Conservation (phyloP, 2,113 vertebrate genomes). For the Elaphurus davidianus region DNA sequence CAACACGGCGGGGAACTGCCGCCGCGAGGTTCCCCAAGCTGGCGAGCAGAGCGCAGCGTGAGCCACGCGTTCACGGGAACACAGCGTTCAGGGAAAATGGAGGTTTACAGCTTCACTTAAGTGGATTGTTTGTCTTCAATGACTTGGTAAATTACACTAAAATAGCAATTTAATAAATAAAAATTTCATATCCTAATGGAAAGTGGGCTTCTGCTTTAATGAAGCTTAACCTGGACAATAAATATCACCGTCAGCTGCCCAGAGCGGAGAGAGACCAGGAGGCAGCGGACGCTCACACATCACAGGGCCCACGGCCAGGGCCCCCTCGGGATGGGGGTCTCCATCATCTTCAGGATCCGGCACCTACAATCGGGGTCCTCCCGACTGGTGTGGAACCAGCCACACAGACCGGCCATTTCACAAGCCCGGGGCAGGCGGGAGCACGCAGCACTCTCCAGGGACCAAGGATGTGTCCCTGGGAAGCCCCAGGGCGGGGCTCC, state of each 20-base stretch:
- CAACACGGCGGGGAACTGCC: background rate
- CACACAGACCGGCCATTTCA: fast-evolving
- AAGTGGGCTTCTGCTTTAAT: conserved; percentile 1
- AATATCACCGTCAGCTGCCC: fast-evolving
- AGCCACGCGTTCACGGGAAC: fast-evolving
- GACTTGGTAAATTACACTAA: conserved; percentile 16
- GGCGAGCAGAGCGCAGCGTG: fast-evolving
- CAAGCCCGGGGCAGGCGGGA: fast-evolving
- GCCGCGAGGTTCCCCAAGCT: fast-evolving
- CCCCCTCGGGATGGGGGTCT: background rate
- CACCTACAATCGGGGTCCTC: background rate
- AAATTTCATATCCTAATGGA: conserved; percentile 9
- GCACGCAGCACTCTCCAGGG: background rate
- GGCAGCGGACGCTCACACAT: fast-evolving
- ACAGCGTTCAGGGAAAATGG: background rate
- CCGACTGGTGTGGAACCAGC: too few relatives aligned
- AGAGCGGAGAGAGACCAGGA: fast-evolving
- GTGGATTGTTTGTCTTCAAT: background rate
- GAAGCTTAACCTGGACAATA: background rate
- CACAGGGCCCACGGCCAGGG: background rate
- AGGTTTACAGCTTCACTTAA: background rate
- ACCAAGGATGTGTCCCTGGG: fast-evolving
- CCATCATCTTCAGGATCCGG: fast-evolving
- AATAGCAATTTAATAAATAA: conserved; percentile 12
- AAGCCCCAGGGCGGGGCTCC: background rate